A percentile compares a stretch with the other conserved stretches of the same genome.
phyloP scores from a whole-genome alignment of 2,113 vertebrate genomes.

The Chloroceryle aenea region DNA sequence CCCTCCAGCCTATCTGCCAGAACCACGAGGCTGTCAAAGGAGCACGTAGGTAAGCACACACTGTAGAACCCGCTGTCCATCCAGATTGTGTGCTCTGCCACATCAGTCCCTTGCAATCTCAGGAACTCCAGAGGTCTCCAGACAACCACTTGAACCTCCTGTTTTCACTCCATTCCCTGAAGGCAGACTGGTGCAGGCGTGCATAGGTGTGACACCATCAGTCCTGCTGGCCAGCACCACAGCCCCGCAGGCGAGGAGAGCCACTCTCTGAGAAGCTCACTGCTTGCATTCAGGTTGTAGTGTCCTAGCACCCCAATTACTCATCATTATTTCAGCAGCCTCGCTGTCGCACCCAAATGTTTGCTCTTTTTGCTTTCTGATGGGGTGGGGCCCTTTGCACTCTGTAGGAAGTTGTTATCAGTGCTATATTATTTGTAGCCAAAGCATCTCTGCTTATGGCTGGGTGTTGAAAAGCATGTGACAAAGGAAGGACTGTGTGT shows the following conservation, averaged over 20 bases:
- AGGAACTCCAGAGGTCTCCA: background rate
- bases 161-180: background rate
- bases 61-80: background rate
- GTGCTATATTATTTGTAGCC: background rate
- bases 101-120: background rate
- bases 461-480: background rate
- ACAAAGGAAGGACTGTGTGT: background rate
- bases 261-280: accelerated
- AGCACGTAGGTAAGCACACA: accelerated
- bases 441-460: background rate
- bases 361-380: background rate
- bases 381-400: background rate
- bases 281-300: background rate
- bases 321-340: background rate
- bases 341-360: background rate
- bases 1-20: background rate
- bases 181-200: background rate
- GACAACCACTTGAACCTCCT: background rate
- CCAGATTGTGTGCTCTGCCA: background rate
- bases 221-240: background rate
- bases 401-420: background rate
- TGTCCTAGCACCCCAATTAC: background rate
- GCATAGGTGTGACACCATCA: background rate
- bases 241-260: background rate
- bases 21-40: accelerated